Evolutionary conservation across 2,113 vertebrate species (phyloP), one percentile per base, ranked within the genome.

Genomic region (Tonatia bakeri): DNA sequence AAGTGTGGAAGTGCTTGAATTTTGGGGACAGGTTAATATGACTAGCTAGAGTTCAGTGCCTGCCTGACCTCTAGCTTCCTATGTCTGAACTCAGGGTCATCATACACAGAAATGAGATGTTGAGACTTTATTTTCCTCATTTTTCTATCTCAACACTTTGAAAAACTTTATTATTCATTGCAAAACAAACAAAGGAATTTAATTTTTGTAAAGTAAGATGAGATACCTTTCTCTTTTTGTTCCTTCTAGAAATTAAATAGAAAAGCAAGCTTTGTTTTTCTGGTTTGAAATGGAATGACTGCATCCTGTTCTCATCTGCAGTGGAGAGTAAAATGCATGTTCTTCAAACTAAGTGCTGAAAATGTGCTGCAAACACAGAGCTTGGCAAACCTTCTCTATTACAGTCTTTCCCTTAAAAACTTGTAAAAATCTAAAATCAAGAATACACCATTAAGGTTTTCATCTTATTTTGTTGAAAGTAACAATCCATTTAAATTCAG

Each of bases 251-350:
- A 72, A 92, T 36, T 84, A 33, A 8, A 50, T 70, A 84, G 87
- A 69, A 82, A 93, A 87, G 28, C 4, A 19, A 75, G 47, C 22
- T 59, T 54, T 76, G 8, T 67, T 64, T 64, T 91, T 52, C 16
- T 59, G 10, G 9, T 85, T 87, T 93, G 94, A 70, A 83, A 88
- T 95, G 33, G 95, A 93, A 92, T 84, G 45, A 20, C 28, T 77
- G 33, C 7, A 65, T 90, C 33, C 65, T n/a, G 0, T 75, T 96
- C 38, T 81, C 38, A 90, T 33, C 56, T 70, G 24, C 1, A 76
- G 75, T 50, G 69, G 50, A 70, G 3, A 17, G 5, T 45, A 36
- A 94, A 95, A 54, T 45, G 26, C 17, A 59, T n/a, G 10, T 56
- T 76, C 94, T 77, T 94, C 24, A 85, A 65, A 94, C 5, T 28